Evolutionary conservation across 2,888 invertebrate species (phyloP).

Genomic region (Ophion ventricosus): DNA sequence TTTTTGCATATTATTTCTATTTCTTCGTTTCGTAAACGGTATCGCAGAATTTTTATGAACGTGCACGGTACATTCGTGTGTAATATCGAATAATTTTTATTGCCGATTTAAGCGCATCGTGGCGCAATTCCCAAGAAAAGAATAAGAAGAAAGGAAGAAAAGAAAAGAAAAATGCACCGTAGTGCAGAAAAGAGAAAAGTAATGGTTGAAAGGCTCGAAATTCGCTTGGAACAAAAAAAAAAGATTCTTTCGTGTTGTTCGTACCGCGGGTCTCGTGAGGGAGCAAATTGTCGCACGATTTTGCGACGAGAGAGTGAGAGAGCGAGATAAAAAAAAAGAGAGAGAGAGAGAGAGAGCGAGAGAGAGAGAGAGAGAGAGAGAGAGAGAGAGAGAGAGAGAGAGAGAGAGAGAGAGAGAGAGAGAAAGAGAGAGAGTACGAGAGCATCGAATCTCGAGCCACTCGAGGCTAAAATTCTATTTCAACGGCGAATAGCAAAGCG

Average conservation of each 20-base stretch:
- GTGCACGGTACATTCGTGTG: neutral
- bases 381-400: conserved; percentile 43
- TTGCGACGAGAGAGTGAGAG: conserved; percentile 25
- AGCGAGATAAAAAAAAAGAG: conserved; percentile 6
- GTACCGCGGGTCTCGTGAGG: neutral
- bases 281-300: neutral
- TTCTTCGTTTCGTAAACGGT: neutral
- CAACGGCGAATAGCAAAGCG: conserved; percentile 81
- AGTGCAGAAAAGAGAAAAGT: neutral
- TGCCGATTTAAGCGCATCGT: neutral
- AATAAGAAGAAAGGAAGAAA: conserved; percentile 10
- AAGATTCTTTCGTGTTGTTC: conserved; percentile 53
- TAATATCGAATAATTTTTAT: neutral
- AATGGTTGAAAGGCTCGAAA: conserved; percentile 19
- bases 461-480: conserved; percentile 81
- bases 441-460: conserved; percentile 67
- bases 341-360: conserved; percentile 47
- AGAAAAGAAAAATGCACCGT: neutral
- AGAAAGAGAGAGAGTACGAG: conserved; percentile 46
- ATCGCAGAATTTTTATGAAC: neutral
- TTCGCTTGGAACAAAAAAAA: conserved; percentile 46
- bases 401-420: neutral
- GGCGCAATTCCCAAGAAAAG: neutral
- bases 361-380: conserved; percentile 3
- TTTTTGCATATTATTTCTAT: neutral